phyloP scores from a whole-genome alignment of 2,888 invertebrate genomes.

The Synanthedon myopaeformis region DNA sequence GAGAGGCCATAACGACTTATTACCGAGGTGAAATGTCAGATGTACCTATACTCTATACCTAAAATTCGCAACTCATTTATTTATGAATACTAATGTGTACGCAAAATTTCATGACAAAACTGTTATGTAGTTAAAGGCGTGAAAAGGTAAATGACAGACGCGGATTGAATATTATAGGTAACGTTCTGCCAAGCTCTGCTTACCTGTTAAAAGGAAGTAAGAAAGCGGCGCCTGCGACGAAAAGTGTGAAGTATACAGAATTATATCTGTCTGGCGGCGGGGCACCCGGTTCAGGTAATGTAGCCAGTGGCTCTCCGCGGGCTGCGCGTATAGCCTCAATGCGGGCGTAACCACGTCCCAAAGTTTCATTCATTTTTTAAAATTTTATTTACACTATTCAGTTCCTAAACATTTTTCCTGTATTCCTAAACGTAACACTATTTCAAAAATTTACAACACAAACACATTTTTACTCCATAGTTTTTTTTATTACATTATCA shows the following conservation, averaged over 20 bases:
- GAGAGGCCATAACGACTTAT: too few species aligned
- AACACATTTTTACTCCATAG: neutral
- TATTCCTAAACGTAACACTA: conserved; percentile 5
- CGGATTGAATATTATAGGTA: neutral
- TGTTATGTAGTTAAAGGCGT: too few species aligned
- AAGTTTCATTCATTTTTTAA: conserved; percentile 72
- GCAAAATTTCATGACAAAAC: too few species aligned
- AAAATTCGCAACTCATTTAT: too few species aligned
- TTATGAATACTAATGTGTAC: too few species aligned
- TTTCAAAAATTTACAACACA: neutral
- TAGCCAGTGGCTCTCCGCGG: conserved; percentile 48
- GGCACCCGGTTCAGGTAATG: conserved; percentile 60
- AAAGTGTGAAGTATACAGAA: conserved; percentile 79
- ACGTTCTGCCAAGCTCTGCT: too few species aligned
- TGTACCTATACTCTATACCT: too few species aligned
- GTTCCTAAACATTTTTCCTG: conserved; percentile 7
- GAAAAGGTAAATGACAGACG: too few species aligned
- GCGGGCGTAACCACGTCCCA: conserved; percentile 76
- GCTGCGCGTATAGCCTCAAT: conserved; percentile 70
- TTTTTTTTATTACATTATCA: neutral
- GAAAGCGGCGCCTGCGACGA: conserved; percentile 90
- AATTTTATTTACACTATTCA: conserved; percentile 3
- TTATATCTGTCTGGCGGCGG: conserved; percentile 79
- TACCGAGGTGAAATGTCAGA: too few species aligned
- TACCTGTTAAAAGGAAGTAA: conserved; percentile 93